Percentiles rank a stretch among this genome's conserved stretches.
phyloP scores from a whole-genome alignment of 2,113 vertebrate species.

The Fukomys damarensis region DNA sequence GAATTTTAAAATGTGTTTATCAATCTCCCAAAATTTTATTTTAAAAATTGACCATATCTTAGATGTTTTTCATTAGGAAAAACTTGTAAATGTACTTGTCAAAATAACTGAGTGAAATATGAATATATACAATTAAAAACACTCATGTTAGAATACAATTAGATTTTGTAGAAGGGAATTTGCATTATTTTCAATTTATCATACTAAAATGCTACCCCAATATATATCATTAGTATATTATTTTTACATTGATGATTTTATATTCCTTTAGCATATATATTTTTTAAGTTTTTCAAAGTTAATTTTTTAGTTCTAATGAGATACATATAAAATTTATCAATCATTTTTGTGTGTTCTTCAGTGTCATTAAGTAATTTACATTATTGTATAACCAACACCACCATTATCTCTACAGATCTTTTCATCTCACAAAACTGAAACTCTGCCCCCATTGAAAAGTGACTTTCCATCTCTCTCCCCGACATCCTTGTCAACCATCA shows the following conservation, averaged over 20 bases:
- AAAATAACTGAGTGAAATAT: conserved; percentile 24
- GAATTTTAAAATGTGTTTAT: not conserved
- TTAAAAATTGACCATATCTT: conserved; percentile 28
- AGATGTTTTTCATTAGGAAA: not conserved
- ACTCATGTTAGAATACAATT: conserved; percentile 42
- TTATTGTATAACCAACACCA: not conserved
- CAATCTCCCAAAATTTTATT: conserved; percentile 10
- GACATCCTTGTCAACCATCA: not conserved
- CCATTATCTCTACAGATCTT: not conserved
- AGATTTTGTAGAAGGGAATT: not conserved
- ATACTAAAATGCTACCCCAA: conserved; percentile 16
- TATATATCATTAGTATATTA: not conserved
- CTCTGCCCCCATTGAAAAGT: too few relatives aligned
- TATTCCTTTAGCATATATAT: not conserved
- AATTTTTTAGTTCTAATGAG: not conserved
- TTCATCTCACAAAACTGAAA: too few relatives aligned
- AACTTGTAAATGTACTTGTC: conserved; percentile 24
- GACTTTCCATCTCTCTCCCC: too few relatives aligned
- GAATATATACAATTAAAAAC: not conserved
- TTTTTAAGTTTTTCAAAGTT: not conserved
- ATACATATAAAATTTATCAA: not conserved
- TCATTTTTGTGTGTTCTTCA: not conserved
- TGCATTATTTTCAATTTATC: conserved; percentile 41
- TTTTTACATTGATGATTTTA: not conserved
- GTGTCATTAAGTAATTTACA: not conserved